A percentile compares a stretch with the other conserved stretches of the same genome.
phyloP scores from a whole-genome alignment of 2,888 invertebrate species.

The Julus scandinavius region DNA sequence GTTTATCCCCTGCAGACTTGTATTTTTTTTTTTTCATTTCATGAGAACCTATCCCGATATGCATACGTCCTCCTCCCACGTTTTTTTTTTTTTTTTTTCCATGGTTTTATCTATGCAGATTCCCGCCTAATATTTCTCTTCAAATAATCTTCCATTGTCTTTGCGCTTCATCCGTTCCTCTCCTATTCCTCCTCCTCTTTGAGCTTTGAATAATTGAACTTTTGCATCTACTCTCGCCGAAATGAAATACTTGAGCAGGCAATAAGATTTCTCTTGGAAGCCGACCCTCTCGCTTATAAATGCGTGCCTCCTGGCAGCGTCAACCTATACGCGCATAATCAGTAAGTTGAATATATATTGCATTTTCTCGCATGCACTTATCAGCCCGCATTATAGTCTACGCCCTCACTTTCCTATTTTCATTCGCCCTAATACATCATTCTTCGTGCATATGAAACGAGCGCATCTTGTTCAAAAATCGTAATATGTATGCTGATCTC shows the following conservation, averaged over 20 bases:
- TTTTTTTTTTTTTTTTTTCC: not conserved
- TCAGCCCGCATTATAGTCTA: constrained; percentile 45
- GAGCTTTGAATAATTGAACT: constrained; percentile 46
- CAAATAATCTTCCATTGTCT: constrained; percentile 43
- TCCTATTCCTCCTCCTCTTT: constrained; percentile 2
- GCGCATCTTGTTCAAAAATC: constrained; percentile 28
- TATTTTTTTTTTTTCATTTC: not conserved
- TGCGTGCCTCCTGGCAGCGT: constrained; percentile 41
- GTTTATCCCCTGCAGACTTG: not conserved
- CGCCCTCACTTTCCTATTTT: not conserved
- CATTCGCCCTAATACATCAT: constrained; percentile 31
- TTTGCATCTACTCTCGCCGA: constrained; percentile 44
- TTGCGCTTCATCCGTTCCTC: constrained; percentile 23
- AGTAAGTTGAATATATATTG: constrained; percentile 46
- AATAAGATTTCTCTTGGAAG: constrained; percentile 33
- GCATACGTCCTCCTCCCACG: not conserved
- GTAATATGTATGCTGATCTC: constrained; percentile 12
- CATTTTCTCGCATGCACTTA: constrained; percentile 43
- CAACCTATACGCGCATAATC: constrained; percentile 45
- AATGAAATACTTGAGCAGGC: constrained; percentile 45
- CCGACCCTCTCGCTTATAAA: constrained; percentile 26
- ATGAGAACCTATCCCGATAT: not conserved
- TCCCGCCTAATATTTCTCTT: constrained; percentile 29
- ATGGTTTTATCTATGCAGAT: constrained; percentile 43
- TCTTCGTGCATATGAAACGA: constrained; percentile 37